Base-by-base conservation (phyloP, 2,888 invertebrate genomes). In the Callyntrura sp. region DNA sequence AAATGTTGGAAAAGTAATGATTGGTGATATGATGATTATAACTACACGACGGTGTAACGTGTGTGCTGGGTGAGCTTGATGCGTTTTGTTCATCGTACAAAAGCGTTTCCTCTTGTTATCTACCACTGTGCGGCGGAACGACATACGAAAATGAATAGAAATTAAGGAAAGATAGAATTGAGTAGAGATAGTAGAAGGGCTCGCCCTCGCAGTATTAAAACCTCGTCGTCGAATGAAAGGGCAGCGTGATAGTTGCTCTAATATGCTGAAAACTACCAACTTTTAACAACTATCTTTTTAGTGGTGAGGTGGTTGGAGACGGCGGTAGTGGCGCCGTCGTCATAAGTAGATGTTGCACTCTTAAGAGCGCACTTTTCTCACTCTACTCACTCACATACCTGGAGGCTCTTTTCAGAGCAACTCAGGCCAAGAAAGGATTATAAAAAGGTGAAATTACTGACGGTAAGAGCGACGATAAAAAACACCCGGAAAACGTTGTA, bases 371-470 rank as follows among this genome's bases (percentile, higher is more conserved):
- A 43, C 68, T 68, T 43, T 28, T 68, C n/a, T 68, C 17, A 35
- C 51, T 51, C 76, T 14, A 23, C 12, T n/a, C 76, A 76, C 76
- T 48, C 76, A 20, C 9, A 76, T 51, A 51, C 25, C 76, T 76
- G 1, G 20, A 20, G 85, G 85, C 85, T 17, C 60, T 85, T n/a
- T 85, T 51, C 76, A 8, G 11, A 45, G 9, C 12, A 70, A 57
- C 73, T 51, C 20, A 12, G 60, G 14, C 35, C 9, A n/a, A n/a
- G 28, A 9, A 14, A 48, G 85, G 73, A 85, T 70, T 85, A 76
- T 48, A 85, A 85, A n/a, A 51, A 85, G 85, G 85, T 85, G 85
- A 62, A 85, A 85, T 84, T 84, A 84, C 84, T 73, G 73, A 84
- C 55, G 48, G 48, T 45, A 84, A 84, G 73, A 84, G 57, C 57